Evolutionary conservation across 1,140 invertebrate species (phyloP).

Genomic region (Formica selysi): DNA sequence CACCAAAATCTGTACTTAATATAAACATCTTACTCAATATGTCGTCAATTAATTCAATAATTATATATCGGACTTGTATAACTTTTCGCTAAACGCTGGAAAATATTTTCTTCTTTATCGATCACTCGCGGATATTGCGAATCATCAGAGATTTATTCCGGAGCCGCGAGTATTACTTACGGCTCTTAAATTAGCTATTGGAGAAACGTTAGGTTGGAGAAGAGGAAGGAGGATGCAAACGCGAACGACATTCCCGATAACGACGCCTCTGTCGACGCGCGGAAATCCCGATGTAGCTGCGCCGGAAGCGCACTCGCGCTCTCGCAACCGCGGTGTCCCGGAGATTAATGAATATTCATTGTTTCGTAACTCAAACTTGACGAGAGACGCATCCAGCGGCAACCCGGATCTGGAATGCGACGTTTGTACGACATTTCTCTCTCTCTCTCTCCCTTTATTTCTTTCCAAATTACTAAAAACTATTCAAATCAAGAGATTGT

Average conservation of each 20-base stretch:
- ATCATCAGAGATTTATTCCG: conserved; percentile 45
- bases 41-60: conserved; percentile 2
- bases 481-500: conserved; percentile 11
- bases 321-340: conserved; percentile 70
- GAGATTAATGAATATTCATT: conserved; percentile 85
- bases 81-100: conserved; percentile 4
- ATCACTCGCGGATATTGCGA: conserved; percentile 30
- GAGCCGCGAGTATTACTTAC: conserved; percentile 23
- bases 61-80: background rate
- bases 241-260: conserved; percentile 60
- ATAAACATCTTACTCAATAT: background rate
- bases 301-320: conserved; percentile 59
- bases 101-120: conserved; percentile 18
- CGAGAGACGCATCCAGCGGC: conserved; percentile 70
- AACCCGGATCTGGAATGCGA: conserved; percentile 53
- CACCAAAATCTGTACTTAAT: background rate
- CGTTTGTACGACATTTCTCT: conserved; percentile 37
- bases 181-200: conserved; percentile 58
- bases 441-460: background rate
- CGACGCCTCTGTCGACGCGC: conserved; percentile 52
- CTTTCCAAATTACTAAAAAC: conserved; percentile 2
- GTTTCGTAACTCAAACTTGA: conserved; percentile 82
- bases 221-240: conserved; percentile 38
- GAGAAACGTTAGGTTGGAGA: conserved; percentile 27
- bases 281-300: conserved; percentile 61